Evolutionary conservation across 1,140 invertebrate genomes (phyloP).

Genomic region (Pectinophora gossypiella): DNA sequence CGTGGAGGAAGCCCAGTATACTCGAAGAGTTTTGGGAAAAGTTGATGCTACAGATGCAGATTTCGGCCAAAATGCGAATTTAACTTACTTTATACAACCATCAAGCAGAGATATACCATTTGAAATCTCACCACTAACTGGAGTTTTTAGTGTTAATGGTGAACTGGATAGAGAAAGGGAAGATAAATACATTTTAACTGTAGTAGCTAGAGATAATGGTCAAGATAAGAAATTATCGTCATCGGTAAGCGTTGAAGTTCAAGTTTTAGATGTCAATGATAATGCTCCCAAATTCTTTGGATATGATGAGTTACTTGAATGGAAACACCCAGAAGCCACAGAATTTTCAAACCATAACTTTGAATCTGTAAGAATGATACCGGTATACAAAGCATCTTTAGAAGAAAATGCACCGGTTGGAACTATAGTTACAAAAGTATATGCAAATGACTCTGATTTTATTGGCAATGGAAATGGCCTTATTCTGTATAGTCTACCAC

Average conservation of each 20-base stretch:
- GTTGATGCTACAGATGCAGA: slow-evolving; percentile 87
- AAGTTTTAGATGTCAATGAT: slow-evolving; percentile 88
- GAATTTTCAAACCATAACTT: slow-evolving; percentile 72
- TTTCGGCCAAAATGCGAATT: slow-evolving; percentile 84
- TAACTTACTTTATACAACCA: slow-evolving; percentile 82
- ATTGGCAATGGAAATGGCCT: slow-evolving; percentile 88
- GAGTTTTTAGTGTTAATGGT: slow-evolving; percentile 84
- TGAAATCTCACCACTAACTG: slow-evolving; percentile 82
- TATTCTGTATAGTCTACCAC: slow-evolving; percentile 83
- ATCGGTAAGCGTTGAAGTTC: slow-evolving; percentile 85
- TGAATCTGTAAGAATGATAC: slow-evolving; percentile 75
- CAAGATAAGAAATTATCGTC: slow-evolving; percentile 78
- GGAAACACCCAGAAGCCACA: slow-evolving; percentile 69
- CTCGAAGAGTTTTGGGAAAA: slow-evolving; percentile 82
- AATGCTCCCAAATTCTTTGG: slow-evolving; percentile 84
- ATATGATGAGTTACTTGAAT: slow-evolving; percentile 78
- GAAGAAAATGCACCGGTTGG: slow-evolving; percentile 83
- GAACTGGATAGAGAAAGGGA: slow-evolving; percentile 86
- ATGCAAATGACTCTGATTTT: slow-evolving; percentile 90
- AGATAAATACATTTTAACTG: slow-evolving; percentile 83
- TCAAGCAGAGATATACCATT: slow-evolving; percentile 82
- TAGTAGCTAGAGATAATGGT: slow-evolving; percentile 84
- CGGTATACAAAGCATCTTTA: slow-evolving; percentile 83
- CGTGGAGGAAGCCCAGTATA: slow-evolving; percentile 85
- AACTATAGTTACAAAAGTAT: slow-evolving; percentile 82